Evolutionary conservation across 2,888 invertebrate species (phyloP), one percentile per base, ranked within the genome.

Genomic region (Agelastica alni): DNA sequence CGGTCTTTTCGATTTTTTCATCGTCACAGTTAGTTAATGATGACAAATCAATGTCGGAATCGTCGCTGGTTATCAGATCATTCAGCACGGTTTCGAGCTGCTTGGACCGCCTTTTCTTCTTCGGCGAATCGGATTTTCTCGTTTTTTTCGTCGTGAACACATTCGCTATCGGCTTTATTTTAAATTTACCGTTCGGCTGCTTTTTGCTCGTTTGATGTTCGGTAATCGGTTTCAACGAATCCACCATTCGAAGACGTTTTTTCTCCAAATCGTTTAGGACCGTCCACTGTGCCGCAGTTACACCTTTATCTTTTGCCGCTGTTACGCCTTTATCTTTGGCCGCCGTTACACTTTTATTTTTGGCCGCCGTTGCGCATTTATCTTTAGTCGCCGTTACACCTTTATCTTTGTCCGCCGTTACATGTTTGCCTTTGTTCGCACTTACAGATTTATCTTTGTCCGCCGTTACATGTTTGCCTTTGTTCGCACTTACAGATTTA

Each of bases 211-310:
- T 41, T 5, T 34, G 6, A 16, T 36, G 9, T 39, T 51, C 51
- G 26, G 22, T 13, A 1, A n/a, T 34, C 18, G 48, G 49, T 59
- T 66, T 69, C 13, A 71, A 60, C 16, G 61, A 63, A 9, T 60
- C 60, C 26, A 72, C 63, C 1, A 66, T 69, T 26, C 73, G 48
- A 44, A 67, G 60, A 14, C 71, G 64, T 58, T 71, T 73, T 45
- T 62, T 62, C 58, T 70, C 71, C 48, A 74, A 49, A 53, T 72
- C 68, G 22, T 63, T 59, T n/a, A 68, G 54, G 6, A 63, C 18
- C 9, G 37, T 36, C 2, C 26, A 6, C 32, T 56, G 39, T 30
- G 22, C 18, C 3, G 26, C 20, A 17, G 37, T 45, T 28, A 44
- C 17, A 10, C 22, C 44, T 47, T 13, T 36, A n/a, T n/a, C n/a